These are phyloP conservation scores for Machimus atricapillus DNA, from an alignment of 2,888 invertebrate genomes.

Conservation along the genomic window DNA sequence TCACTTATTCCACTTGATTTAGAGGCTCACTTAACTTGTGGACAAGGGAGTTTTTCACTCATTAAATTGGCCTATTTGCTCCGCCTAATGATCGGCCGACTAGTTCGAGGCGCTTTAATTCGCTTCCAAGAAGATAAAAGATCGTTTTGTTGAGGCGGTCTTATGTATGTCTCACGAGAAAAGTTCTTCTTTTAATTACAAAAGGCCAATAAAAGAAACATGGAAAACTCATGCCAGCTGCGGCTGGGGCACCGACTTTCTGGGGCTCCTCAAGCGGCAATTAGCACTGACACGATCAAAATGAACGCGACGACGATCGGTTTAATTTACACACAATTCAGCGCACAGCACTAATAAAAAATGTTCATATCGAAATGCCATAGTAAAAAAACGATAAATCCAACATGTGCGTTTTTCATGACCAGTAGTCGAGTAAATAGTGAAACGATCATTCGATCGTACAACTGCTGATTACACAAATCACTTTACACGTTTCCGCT, in stretches of 20 bases:
- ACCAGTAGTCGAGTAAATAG: neutral
- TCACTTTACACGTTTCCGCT: neutral
- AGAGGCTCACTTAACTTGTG: neutral
- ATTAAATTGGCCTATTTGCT: neutral
- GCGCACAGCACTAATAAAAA: neutral
- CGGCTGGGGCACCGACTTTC: neutral
- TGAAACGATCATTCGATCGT: neutral
- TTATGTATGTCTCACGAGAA: neutral
- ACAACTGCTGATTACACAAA: neutral
- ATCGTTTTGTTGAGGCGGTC: neutral
- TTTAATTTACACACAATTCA: neutral
- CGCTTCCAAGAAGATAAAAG: neutral
- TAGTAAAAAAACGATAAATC: neutral
- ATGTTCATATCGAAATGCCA: neutral
- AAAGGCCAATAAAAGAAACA: neutral
- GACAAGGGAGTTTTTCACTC: neutral
- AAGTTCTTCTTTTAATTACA: neutral
- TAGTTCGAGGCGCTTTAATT: neutral
- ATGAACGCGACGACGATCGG: neutral
- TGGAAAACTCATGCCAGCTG: neutral
- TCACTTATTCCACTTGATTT: slow-evolving; percentile 14
- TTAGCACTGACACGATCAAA: neutral
- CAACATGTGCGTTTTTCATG: neutral
- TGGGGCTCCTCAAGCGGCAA: neutral
- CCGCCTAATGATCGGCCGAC: neutral